Percentiles rank a stretch among this genome's conserved stretches.
These are phyloP conservation scores for Microcebus jonahi DNA, from an alignment of 2,113 vertebrate species.

Conservation along the genomic window DNA sequence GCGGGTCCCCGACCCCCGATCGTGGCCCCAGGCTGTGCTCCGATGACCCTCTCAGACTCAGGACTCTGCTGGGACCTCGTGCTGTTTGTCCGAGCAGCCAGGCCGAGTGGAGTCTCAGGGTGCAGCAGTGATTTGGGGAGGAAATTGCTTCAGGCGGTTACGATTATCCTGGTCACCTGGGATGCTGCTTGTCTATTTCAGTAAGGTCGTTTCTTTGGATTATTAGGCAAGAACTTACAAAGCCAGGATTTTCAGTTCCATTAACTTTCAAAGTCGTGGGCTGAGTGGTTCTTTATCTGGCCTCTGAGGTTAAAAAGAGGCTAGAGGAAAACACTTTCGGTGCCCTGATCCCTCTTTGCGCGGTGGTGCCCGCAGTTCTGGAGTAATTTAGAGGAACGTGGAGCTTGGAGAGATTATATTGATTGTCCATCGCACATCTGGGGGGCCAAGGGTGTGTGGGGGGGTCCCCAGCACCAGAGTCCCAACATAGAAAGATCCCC, in stretches of 20 bases:
- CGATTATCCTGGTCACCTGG: background rate
- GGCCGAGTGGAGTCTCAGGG: rapidly evolving
- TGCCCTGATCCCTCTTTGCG: background rate
- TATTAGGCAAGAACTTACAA: background rate
- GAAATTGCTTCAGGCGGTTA: background rate
- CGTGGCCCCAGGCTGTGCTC: rapidly evolving
- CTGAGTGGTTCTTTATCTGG: background rate
- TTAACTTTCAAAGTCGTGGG: background rate
- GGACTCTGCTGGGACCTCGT: rapidly evolving
- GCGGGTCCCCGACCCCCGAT: rapidly evolving
- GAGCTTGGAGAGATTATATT: background rate
- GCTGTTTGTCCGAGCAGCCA: rapidly evolving
- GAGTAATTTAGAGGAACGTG: background rate
- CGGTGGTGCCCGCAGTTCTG: background rate
- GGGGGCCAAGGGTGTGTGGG: rapidly evolving
- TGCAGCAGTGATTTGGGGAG: rapidly evolving
- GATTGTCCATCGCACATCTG: background rate
- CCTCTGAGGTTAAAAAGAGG: background rate
- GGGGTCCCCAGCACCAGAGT: background rate
- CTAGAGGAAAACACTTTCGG: too few relatives aligned
- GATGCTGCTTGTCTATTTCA: background rate
- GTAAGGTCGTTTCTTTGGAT: background rate
- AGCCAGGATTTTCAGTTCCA: background rate
- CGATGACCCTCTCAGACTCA: rapidly evolving
- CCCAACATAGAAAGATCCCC: background rate